phyloP scores from a whole-genome alignment of 2,797 vertebrate species.

The Enteromius thamalakanensis region DNA sequence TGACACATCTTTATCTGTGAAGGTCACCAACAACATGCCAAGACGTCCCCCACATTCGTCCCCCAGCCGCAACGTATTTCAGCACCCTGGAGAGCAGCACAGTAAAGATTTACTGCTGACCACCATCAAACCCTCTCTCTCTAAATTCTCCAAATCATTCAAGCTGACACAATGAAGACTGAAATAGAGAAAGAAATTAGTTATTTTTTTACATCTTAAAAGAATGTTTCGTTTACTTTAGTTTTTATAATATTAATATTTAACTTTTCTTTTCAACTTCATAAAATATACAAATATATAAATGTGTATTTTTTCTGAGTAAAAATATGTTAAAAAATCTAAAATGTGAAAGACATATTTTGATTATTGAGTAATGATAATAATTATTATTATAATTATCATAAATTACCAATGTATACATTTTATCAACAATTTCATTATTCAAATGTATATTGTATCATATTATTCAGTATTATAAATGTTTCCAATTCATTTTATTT shows the following conservation, averaged over 20 bases:
- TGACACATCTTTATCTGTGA: slow-evolving; percentile 12
- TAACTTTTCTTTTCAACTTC: neutral
- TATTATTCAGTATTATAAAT: neutral
- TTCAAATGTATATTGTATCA: neutral
- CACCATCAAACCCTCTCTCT: slow-evolving; percentile 10
- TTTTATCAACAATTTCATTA: neutral
- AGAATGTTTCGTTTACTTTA: neutral
- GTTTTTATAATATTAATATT: too few species aligned
- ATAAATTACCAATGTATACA: neutral
- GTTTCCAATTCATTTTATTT: neutral
- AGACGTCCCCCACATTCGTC: slow-evolving; percentile 10
- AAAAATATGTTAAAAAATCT: neutral
- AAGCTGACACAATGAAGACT: slow-evolving; percentile 11
- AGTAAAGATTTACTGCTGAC: slow-evolving; percentile 45
- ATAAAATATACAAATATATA: neutral
- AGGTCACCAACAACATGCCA: slow-evolving; percentile 24
- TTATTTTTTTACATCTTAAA: neutral
- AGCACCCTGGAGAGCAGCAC: slow-evolving; percentile 60
- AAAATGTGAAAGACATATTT: neutral
- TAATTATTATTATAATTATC: neutral
- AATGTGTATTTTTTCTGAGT: neutral
- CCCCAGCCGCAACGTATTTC: slow-evolving; percentile 37
- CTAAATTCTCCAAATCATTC: neutral
- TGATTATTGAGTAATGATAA: neutral
- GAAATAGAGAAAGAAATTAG: slow-evolving; percentile 10